phyloP scores from a whole-genome alignment of 2,113 vertebrate genomes.

The Corvus cornix region DNA sequence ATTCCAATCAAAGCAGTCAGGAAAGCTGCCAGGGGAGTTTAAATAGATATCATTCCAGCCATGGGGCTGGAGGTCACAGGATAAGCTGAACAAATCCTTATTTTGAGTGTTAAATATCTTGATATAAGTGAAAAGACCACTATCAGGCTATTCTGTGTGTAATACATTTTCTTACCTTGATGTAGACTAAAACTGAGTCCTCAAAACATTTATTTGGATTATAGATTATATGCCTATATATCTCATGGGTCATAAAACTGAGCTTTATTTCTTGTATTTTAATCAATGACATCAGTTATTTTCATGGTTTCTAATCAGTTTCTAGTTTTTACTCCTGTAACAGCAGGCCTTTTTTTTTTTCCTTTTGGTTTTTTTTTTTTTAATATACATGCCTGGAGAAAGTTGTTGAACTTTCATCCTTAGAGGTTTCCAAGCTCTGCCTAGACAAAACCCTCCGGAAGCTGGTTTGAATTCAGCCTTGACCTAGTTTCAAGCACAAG shows the following conservation, averaged over 20 bases:
- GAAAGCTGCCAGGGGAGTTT: slow-evolving; percentile 32
- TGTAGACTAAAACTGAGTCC: neutral
- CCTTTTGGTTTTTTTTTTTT: neutral
- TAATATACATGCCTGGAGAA: neutral
- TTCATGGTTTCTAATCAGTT: neutral
- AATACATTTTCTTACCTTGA: neutral
- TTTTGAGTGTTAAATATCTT: neutral
- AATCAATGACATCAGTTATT: neutral
- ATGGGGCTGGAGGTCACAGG: neutral
- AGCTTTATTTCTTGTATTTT: neutral
- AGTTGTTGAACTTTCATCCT: neutral
- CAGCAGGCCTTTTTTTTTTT: neutral
- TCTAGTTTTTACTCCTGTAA: neutral
- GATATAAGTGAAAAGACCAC: neutral
- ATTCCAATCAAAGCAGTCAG: slow-evolving; percentile 14
- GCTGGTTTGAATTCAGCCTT: neutral
- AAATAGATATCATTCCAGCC: slow-evolving; percentile 7
- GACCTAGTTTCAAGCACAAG: neutral
- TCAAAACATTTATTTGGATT: neutral
- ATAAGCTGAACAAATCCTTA: slow-evolving; percentile 11
- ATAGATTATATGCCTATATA: neutral
- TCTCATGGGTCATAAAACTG: neutral
- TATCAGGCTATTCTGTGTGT: neutral
- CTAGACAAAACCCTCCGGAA: neutral
- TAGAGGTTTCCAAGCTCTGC: neutral